Conservation (phyloP, 2,113 vertebrate genomes). For the Rhagologus leucostigma region DNA sequence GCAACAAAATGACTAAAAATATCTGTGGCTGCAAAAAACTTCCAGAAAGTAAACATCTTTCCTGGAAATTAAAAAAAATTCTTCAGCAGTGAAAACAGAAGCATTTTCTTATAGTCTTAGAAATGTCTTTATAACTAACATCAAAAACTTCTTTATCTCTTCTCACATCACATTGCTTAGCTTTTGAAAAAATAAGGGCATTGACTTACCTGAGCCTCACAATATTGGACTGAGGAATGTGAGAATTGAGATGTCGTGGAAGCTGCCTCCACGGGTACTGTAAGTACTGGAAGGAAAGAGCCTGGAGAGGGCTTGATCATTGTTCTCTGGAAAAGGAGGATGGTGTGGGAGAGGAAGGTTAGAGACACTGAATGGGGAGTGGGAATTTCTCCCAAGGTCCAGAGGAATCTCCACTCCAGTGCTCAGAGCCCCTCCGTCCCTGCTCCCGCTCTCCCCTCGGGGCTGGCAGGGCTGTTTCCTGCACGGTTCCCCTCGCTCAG, state of each 20-base stretch:
- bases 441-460: neutral
- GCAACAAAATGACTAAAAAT: neutral
- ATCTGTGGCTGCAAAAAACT: neutral
- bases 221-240: neutral
- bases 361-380: neutral
- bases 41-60: neutral
- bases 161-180: neutral
- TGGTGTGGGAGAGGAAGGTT: neutral
- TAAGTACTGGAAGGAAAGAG: neutral
- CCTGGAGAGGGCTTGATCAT: neutral
- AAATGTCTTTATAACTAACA: neutral
- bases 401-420: neutral
- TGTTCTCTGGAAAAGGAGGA: neutral
- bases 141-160: neutral
- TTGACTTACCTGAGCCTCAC: neutral
- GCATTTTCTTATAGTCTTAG: neutral
- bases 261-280: neutral
- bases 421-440: fast-evolving
- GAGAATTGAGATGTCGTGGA: neutral
- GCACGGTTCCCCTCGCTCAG: neutral
- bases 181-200: neutral
- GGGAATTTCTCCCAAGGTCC: neutral
- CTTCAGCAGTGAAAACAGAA: neutral
- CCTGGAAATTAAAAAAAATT: neutral
- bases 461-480: neutral